These are phyloP conservation scores for Leptinotarsa texana DNA, from an alignment of 1,140 invertebrate genomes.

Conservation along the genomic window DNA sequence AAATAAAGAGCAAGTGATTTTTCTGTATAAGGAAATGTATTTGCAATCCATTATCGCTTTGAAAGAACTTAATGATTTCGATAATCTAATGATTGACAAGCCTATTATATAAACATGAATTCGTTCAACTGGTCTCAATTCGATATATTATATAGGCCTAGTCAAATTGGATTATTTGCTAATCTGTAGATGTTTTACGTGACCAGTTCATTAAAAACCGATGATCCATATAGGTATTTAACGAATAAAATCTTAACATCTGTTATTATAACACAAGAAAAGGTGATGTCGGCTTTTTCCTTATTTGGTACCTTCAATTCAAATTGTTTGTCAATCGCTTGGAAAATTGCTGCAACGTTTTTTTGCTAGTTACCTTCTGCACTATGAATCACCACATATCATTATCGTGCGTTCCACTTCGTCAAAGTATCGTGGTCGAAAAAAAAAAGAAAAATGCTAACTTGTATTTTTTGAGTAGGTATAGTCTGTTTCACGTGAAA, in stretches of 20 bases:
- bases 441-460: too few species aligned
- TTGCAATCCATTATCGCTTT: not conserved
- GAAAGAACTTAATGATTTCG: not conserved
- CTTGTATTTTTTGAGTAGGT: too few species aligned
- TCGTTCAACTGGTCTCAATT: not conserved
- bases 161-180: constrained; percentile 4
- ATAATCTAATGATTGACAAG: not conserved
- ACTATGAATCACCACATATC: not conserved
- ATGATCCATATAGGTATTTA: not conserved
- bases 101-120: not conserved
- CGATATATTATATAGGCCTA: too few species aligned
- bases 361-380: not conserved
- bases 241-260: not conserved
- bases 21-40: constrained; percentile 1
- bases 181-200: not conserved
- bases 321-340: not conserved
- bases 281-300: not conserved
- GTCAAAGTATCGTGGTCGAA: too few species aligned
- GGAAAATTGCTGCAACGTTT: not conserved
- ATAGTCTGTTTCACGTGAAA: too few species aligned
- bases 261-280: not conserved
- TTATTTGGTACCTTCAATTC: not conserved
- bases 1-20: not conserved
- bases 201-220: not conserved
- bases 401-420: not conserved